These are phyloP conservation scores for Orientallactaga bullata DNA, from an alignment of 2,113 vertebrate species.

Conservation along the genomic window DNA sequence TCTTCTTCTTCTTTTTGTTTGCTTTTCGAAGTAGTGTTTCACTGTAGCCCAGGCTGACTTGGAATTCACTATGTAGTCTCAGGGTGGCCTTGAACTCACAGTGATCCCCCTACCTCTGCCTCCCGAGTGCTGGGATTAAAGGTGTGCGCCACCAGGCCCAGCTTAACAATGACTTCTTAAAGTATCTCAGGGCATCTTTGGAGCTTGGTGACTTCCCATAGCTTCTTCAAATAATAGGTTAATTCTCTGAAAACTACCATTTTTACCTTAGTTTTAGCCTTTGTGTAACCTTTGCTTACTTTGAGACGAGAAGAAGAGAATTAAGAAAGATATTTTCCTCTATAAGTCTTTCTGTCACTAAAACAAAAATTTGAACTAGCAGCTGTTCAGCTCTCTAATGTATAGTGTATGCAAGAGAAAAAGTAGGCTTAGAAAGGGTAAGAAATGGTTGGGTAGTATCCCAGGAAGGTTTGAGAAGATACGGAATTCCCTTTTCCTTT, in stretches of 20 bases:
- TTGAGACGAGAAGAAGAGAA: slow-evolving; percentile 32
- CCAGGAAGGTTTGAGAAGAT: background rate
- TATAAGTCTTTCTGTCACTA: slow-evolving; percentile 30
- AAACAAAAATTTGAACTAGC: slow-evolving; percentile 33
- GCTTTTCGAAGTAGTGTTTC: too few species aligned
- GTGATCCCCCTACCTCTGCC: too few species aligned
- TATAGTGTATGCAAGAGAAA: background rate
- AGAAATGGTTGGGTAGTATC: background rate
- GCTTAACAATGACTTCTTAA: background rate
- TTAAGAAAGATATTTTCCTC: slow-evolving; percentile 32
- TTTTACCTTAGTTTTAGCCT: slow-evolving; percentile 24
- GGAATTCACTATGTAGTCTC: too few species aligned
- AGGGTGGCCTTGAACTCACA: too few species aligned
- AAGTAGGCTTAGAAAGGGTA: background rate
- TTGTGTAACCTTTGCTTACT: background rate
- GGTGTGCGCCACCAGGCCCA: too few species aligned
- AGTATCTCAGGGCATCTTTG: background rate
- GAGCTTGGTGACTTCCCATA: background rate
- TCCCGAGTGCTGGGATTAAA: too few species aligned
- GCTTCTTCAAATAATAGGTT: background rate
- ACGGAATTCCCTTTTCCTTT: rapidly evolving
- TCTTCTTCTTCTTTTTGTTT: too few species aligned
- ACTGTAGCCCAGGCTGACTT: too few species aligned
- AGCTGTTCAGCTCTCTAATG: background rate
- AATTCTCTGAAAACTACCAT: slow-evolving; percentile 8